Evolutionary conservation across 2,113 vertebrate species (phyloP).

Genomic region (Orycteropus afer): DNA sequence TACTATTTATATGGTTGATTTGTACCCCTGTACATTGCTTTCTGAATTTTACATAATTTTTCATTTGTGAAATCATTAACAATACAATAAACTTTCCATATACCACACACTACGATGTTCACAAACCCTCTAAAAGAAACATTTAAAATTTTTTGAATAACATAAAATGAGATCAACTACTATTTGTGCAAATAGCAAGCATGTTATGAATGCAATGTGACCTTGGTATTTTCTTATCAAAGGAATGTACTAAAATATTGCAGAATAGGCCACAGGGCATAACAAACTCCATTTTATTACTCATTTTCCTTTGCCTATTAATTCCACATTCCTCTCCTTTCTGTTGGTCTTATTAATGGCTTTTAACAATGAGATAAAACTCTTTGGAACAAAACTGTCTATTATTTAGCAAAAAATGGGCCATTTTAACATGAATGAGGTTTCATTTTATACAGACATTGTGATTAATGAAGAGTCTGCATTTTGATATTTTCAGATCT

Average conservation of each 20-base stretch:
- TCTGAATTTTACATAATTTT: constrained; percentile 38
- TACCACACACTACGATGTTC: neutral
- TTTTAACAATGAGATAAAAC: constrained; percentile 55
- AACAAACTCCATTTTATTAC: neutral
- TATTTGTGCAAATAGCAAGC: constrained; percentile 52
- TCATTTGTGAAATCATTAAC: constrained; percentile 61
- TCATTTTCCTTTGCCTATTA: constrained; percentile 57
- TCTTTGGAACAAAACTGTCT: neutral
- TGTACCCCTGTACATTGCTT: neutral
- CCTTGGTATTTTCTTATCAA: constrained; percentile 61
- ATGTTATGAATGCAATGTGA: neutral
- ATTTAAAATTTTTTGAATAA: constrained; percentile 62
- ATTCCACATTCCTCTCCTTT: constrained; percentile 49
- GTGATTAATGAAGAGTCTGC: constrained; percentile 3
- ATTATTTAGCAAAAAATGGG: constrained; percentile 23
- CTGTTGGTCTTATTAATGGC: constrained; percentile 61
- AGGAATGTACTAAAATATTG: constrained; percentile 19
- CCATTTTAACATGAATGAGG: constrained; percentile 33
- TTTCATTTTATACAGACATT: neutral
- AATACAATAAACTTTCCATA: constrained; percentile 48
- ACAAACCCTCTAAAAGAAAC: constrained; percentile 2
- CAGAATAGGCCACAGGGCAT: neutral
- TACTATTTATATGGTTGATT: constrained; percentile 37
- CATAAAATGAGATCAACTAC: constrained; percentile 37
- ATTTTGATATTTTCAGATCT: constrained; percentile 53